These are phyloP conservation scores for Neofelis nebulosa DNA, from an alignment of 2,113 vertebrate genomes.

Conservation along the genomic window DNA sequence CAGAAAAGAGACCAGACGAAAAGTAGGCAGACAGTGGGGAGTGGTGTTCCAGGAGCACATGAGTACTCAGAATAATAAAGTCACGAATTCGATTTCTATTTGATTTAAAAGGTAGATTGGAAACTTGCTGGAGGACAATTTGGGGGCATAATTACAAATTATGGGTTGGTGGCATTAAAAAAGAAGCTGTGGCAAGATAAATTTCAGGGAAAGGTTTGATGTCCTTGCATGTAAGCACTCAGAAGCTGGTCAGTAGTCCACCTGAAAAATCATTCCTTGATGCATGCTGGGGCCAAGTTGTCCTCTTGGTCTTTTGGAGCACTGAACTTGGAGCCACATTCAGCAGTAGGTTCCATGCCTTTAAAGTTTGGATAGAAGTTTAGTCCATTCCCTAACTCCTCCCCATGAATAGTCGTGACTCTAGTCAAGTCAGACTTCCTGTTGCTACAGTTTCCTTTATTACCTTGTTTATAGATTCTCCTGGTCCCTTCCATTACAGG, in stretches of 20 bases:
- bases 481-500: not conserved
- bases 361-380: not conserved
- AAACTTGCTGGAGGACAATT: constrained; percentile 1
- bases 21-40: not conserved
- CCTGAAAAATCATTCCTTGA: not conserved
- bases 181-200: not conserved
- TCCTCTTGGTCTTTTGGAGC: not conserved
- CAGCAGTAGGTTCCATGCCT: not conserved
- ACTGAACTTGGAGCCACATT: not conserved
- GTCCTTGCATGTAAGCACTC: not conserved
- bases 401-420: not conserved
- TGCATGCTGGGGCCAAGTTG: not conserved
- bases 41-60: not conserved
- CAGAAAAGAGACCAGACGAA: constrained; percentile 5
- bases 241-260: not conserved
- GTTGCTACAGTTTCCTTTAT: not conserved
- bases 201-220: not conserved
- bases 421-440: not conserved
- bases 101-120: constrained; percentile 9
- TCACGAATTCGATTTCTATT: not conserved
- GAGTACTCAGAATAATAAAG: not conserved
- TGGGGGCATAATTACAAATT: not conserved
- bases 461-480: not conserved
- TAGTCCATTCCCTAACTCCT: not conserved
- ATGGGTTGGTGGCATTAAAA: not conserved